Percentiles rank a stretch among this genome's conserved stretches.
These are phyloP conservation scores for Falco biarmicus DNA, from an alignment of 2,797 vertebrate species.

Conservation along the genomic window DNA sequence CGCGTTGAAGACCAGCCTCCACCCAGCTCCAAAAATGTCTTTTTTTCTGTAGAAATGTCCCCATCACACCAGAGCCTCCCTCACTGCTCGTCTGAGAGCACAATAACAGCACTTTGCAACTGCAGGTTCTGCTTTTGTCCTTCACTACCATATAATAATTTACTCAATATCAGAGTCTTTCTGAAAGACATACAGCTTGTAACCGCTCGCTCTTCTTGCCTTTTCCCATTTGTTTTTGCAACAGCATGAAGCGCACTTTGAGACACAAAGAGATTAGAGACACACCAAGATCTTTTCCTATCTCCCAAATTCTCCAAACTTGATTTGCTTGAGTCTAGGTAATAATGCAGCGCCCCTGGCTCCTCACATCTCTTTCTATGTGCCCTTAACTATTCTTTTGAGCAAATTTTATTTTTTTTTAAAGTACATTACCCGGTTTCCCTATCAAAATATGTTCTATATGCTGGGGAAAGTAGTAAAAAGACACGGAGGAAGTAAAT, in stretches of 20 bases:
- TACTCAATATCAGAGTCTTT: background rate
- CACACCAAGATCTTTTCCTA: background rate
- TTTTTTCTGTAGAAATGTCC: background rate
- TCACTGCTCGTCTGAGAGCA: background rate
- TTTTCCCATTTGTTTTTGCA: background rate
- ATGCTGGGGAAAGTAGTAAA: background rate
- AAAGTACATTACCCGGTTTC: background rate
- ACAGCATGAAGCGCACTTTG: background rate
- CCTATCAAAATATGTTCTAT: background rate
- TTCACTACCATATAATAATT: background rate
- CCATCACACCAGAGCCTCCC: background rate
- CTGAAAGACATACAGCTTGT: background rate
- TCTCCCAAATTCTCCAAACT: background rate
- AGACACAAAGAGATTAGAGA: background rate
- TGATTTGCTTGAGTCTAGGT: background rate
- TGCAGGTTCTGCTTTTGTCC: background rate
- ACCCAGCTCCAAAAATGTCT: background rate
- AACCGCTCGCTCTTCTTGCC: background rate
- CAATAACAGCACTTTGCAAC: background rate
- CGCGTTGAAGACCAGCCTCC: fast-evolving
- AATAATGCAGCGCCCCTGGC: background rate
- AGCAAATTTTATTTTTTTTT: background rate
- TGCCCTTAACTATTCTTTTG: background rate
- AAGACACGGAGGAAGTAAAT: background rate
- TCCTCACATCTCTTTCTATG: background rate